Conservation (phyloP, 1,140 invertebrate genomes). For the Lordiphosa mommai region DNA sequence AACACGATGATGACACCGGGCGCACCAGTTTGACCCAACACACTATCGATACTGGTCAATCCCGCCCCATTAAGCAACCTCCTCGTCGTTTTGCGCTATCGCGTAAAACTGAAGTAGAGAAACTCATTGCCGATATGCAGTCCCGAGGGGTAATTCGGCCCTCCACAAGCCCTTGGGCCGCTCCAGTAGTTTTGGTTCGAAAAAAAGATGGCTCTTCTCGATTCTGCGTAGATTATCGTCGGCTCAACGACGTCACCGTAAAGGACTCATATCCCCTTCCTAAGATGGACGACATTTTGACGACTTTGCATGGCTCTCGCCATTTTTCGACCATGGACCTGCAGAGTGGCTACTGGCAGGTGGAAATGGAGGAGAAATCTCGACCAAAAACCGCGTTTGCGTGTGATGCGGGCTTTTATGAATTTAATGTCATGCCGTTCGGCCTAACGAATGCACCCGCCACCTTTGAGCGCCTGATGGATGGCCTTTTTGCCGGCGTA, state of each 20-base stretch:
- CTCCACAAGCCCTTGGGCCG: slow-evolving; percentile 70
- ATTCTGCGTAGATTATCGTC: slow-evolving; percentile 56
- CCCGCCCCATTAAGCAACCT: not conserved
- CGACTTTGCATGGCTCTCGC: slow-evolving; percentile 3
- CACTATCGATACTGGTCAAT: not conserved
- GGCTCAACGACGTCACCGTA: slow-evolving; percentile 67
- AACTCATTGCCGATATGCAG: not conserved
- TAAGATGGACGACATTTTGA: slow-evolving; percentile 68
- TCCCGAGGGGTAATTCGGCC: not conserved
- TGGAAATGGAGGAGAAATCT: slow-evolving; percentile 1
- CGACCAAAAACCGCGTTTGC: slow-evolving; percentile 5
- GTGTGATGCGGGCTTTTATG: not conserved
- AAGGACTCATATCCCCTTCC: slow-evolving; percentile 81
- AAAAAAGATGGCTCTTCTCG: slow-evolving; percentile 79
- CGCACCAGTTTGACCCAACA: not conserved
- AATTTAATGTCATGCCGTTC: slow-evolving; percentile 17
- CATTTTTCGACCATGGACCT: too few species aligned
- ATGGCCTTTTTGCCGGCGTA: not conserved
- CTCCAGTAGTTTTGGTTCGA: slow-evolving; percentile 80
- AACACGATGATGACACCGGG: not conserved
- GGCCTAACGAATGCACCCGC: slow-evolving; percentile 5
- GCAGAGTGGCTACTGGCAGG: slow-evolving; percentile 12
- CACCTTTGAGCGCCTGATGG: slow-evolving; percentile 9
- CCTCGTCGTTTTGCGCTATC: not conserved
- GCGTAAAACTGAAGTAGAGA: not conserved